phyloP scores from a whole-genome alignment of 2,113 vertebrate species.

The Brachionichthys hirsutus region DNA sequence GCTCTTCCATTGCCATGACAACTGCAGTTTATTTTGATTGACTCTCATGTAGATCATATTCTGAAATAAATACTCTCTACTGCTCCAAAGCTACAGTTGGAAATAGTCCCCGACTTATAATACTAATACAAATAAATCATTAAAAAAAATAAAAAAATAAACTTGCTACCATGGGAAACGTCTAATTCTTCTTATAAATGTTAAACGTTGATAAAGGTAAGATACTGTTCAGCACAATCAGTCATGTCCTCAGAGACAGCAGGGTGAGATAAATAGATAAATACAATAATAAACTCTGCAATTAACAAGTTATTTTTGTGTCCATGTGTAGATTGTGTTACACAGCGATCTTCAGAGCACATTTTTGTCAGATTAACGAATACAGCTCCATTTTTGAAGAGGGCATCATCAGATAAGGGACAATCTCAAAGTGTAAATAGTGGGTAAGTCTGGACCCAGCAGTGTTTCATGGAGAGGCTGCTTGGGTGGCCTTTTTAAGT shows the following conservation, averaged over 20 bases:
- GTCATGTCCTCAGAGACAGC: no score
- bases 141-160: no score
- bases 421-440: slow-evolving; percentile 1
- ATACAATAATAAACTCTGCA: not conserved
- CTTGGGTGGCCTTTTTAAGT: slow-evolving; percentile 8
- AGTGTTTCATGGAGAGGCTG: not conserved
- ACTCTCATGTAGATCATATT: not conserved
- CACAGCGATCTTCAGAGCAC: slow-evolving; percentile 8
- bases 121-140: no score
- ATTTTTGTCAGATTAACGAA: slow-evolving; percentile 1
- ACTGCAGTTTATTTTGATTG: slow-evolving; percentile 1
- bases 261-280: no score
- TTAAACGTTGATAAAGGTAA: no score
- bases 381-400: not conserved
- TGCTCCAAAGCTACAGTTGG: not conserved
- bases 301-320: slow-evolving; percentile 18
- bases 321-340: not conserved
- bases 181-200: no score
- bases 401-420: not conserved
- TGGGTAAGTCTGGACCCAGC: not conserved
- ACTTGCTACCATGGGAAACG: no score
- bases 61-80: not conserved
- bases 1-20: not conserved
- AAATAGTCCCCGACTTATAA: not conserved
- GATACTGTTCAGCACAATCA: no score